Evolutionary conservation across 2,888 invertebrate species (phyloP).

Genomic region (Antitype chi): DNA sequence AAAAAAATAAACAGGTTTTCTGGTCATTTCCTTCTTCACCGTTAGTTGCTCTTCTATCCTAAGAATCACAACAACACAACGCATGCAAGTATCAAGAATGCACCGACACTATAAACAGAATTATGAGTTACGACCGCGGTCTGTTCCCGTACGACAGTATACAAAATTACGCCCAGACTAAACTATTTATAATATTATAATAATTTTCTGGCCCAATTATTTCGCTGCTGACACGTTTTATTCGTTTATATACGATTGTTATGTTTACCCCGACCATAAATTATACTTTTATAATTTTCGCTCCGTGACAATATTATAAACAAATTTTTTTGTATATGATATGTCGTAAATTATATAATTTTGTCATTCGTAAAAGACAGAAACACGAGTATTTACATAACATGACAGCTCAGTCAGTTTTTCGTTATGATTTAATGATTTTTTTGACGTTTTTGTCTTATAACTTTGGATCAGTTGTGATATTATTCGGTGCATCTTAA

Average conservation of each 20-base stretch:
- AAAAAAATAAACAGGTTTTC: no score
- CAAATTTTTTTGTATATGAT: slow-evolving; percentile 74
- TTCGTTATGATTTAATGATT: slow-evolving; percentile 66
- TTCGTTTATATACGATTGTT: slow-evolving; percentile 88
- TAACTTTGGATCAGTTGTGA: slow-evolving; percentile 65
- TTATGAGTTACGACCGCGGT: slow-evolving; percentile 87
- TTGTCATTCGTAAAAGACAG: slow-evolving; percentile 76
- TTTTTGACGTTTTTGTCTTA: slow-evolving; percentile 68
- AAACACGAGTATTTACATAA: slow-evolving; percentile 81
- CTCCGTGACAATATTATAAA: slow-evolving; percentile 82
- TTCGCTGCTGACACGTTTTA: slow-evolving; percentile 88
- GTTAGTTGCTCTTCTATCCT: background rate
- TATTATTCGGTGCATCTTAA: slow-evolving; percentile 60
- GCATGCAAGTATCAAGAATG: slow-evolving; percentile 79
- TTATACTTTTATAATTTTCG: slow-evolving; percentile 81
- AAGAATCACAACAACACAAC: slow-evolving; percentile 9
- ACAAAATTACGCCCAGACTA: slow-evolving; percentile 87
- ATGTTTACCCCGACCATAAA: slow-evolving; percentile 80
- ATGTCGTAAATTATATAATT: slow-evolving; percentile 73
- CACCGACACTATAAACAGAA: slow-evolving; percentile 71
- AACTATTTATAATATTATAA: slow-evolving; percentile 90
- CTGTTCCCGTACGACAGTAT: slow-evolving; percentile 82
- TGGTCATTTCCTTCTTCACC: background rate
- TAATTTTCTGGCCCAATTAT: slow-evolving; percentile 90
- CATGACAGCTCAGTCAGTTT: slow-evolving; percentile 67